Percentiles rank a stretch among this genome's conserved stretches.
phyloP scores from a whole-genome alignment of 2,888 invertebrate genomes.

The Zaprionus obscuricornis region DNA sequence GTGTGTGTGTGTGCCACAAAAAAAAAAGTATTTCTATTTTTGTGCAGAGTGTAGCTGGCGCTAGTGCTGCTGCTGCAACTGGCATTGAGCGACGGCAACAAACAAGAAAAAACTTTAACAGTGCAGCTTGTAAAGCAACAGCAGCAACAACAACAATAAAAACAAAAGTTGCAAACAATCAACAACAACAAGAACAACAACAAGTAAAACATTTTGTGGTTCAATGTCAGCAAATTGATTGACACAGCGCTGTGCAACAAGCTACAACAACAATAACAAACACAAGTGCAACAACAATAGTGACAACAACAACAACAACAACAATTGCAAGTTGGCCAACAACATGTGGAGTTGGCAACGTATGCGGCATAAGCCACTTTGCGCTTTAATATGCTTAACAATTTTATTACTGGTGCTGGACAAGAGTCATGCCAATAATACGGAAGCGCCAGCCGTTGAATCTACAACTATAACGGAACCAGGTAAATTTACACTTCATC shows the following conservation, averaged over 20 bases:
- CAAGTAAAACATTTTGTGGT: slow-evolving; percentile 19
- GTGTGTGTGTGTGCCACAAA: slow-evolving; percentile 37
- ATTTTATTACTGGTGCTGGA: slow-evolving; percentile 74
- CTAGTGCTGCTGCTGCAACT: slow-evolving; percentile 4
- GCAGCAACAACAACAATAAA: neutral
- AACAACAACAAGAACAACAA: slow-evolving; percentile 17
- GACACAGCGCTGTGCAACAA: slow-evolving; percentile 37
- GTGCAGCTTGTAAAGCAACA: neutral
- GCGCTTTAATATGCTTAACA: slow-evolving; percentile 75
- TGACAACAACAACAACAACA: neutral
- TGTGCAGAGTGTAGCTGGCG: slow-evolving; percentile 33
- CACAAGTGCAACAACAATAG: neutral
- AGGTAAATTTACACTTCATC: too few species aligned
- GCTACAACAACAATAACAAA: slow-evolving; percentile 1
- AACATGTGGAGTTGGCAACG: slow-evolving; percentile 70
- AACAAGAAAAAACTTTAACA: neutral
- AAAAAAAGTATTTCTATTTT: slow-evolving; percentile 63
- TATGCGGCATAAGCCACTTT: slow-evolving; percentile 79
- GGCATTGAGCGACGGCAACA: slow-evolving; percentile 55
- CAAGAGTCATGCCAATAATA: slow-evolving; percentile 74
- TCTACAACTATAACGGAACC: slow-evolving; percentile 79
- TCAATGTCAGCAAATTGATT: slow-evolving; percentile 55
- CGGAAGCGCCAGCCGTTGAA: slow-evolving; percentile 59
- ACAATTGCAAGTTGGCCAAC: slow-evolving; percentile 32
- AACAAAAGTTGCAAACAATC: slow-evolving; percentile 23